A percentile compares a stretch with the other conserved stretches of the same genome.
phyloP scores from a whole-genome alignment of 2,797 vertebrate genomes.

The Numenius phaeopus region DNA sequence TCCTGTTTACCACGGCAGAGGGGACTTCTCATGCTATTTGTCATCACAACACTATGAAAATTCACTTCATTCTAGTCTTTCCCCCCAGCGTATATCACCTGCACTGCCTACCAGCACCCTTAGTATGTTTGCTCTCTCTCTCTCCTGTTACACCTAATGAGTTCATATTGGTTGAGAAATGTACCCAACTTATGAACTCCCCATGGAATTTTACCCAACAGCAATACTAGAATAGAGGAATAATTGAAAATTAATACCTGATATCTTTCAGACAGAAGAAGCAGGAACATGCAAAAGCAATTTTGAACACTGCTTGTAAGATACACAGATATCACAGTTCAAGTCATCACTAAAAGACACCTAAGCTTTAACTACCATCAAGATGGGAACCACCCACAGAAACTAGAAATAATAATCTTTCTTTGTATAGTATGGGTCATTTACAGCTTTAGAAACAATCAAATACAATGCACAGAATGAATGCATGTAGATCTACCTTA shows the following conservation, averaged over 20 bases:
- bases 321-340: neutral
- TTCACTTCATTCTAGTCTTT: neutral
- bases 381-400: neutral
- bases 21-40: neutral
- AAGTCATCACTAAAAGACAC: neutral
- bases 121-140: neutral
- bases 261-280: neutral
- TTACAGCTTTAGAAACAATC: neutral
- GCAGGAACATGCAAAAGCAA: neutral
- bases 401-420: neutral
- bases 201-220: neutral
- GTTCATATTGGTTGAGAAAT: neutral
- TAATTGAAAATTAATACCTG: neutral
- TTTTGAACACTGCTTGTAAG: neutral
- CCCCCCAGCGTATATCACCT: neutral
- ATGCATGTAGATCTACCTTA: conserved; percentile 83
- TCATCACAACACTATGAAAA: neutral
- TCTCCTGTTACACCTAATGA: neutral
- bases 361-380: neutral
- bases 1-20: neutral
- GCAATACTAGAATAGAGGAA: neutral
- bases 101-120: neutral
- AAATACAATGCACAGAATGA: neutral
- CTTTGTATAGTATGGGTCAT: neutral
- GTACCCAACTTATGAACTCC: neutral